phyloP scores from a whole-genome alignment of 2,888 invertebrate species.

The Pogonocherus hispidulus region DNA sequence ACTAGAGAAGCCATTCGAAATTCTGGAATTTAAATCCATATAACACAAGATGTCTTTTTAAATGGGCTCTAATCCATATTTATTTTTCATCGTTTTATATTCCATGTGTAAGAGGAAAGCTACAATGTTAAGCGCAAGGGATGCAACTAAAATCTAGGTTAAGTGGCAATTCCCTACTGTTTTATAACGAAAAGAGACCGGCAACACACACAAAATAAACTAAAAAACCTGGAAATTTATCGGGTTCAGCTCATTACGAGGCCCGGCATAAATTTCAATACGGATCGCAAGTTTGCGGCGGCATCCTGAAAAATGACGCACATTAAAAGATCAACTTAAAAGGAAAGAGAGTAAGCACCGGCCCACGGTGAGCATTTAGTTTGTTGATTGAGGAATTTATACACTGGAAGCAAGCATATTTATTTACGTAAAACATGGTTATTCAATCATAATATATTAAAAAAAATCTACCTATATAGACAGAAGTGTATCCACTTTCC shows the following conservation, averaged over 20 bases:
- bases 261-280: background rate
- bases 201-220: constrained; percentile 3
- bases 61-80: background rate
- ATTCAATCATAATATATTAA: no score
- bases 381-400: background rate
- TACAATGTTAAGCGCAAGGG: background rate
- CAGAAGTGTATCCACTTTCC: no score
- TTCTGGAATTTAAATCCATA: background rate
- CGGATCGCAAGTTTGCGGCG: background rate
- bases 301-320: background rate
- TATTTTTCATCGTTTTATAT: background rate
- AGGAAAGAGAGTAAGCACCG: background rate
- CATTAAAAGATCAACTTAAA: background rate
- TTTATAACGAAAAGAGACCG: background rate
- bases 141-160: constrained; percentile 1
- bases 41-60: background rate
- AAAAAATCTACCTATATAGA: no score
- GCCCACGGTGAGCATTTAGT: background rate
- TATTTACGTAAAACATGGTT: no score
- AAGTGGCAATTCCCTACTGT: constrained; percentile 1
- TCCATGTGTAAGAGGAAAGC: background rate
- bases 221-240: background rate
- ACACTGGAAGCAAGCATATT: no score
- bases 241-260: background rate
- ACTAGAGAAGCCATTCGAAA: background rate